phyloP scores from a whole-genome alignment of 1,140 invertebrate species.

The Scaptomyza montana region DNA sequence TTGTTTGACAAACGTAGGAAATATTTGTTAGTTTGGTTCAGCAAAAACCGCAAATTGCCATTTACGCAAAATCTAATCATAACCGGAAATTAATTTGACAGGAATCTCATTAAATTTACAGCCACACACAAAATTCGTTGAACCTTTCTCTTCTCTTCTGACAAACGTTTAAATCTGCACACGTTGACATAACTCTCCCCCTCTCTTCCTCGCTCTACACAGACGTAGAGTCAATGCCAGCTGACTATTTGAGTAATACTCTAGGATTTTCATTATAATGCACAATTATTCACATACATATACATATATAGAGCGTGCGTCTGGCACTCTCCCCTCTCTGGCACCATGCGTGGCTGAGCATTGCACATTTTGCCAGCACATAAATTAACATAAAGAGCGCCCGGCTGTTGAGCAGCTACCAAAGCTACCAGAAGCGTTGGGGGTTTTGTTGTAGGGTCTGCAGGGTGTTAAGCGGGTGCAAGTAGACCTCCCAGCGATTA shows the following conservation, averaged over 20 bases:
- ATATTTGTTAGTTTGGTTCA: constrained; percentile 25
- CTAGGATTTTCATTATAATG: constrained; percentile 76
- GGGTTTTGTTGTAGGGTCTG: too few relatives aligned
- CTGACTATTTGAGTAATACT: constrained; percentile 77
- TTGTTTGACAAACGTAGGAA: constrained; percentile 7
- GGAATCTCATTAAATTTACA: constrained; percentile 84
- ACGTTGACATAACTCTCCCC: constrained; percentile 56
- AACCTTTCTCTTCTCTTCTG: not conserved
- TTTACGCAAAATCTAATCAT: constrained; percentile 84
- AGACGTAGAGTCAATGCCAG: constrained; percentile 37
- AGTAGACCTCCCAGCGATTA: not conserved
- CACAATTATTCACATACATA: constrained; percentile 61
- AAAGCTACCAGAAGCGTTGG: not conserved
- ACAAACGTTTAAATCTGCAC: constrained; percentile 75
- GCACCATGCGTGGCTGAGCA: constrained; percentile 75
- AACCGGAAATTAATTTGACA: constrained; percentile 84
- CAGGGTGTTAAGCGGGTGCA: not conserved
- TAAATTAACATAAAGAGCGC: constrained; percentile 79
- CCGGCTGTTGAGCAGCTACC: constrained; percentile 32
- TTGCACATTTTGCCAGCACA: constrained; percentile 81
- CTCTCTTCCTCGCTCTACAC: not conserved
- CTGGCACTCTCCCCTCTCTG: constrained; percentile 10
- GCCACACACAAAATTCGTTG: constrained; percentile 11
- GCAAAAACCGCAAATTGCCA: constrained; percentile 83
- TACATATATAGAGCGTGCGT: constrained; percentile 26